Conservation (phyloP, 2,888 invertebrate genomes). For the Calameuta pallipes region DNA sequence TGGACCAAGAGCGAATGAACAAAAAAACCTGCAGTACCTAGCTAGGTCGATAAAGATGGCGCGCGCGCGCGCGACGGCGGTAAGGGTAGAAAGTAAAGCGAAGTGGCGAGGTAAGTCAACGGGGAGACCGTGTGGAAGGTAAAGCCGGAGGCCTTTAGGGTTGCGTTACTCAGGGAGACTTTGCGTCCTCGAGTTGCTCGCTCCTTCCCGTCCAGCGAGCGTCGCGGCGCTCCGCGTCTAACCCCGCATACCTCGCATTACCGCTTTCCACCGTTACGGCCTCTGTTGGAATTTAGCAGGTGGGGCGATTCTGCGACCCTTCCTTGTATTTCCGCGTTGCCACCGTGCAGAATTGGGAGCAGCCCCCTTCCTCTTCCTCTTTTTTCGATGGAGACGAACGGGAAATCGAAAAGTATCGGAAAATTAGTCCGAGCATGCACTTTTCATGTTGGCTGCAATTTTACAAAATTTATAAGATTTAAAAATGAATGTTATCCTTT, state of each 20-base stretch:
- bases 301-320: too few species aligned
- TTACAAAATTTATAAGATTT: too few species aligned
- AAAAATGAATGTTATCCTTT: not conserved
- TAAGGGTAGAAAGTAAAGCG: slow-evolving; percentile 25
- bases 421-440: too few species aligned
- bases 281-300: too few species aligned
- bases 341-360: too few species aligned
- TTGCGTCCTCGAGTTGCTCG: slow-evolving; percentile 3
- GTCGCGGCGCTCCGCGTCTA: not conserved
- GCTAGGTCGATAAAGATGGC: slow-evolving; percentile 48
- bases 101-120: slow-evolving; percentile 20
- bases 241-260: not conserved
- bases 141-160: slow-evolving; percentile 12
- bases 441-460: too few species aligned
- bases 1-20: not conserved
- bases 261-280: not conserved
- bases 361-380: too few species aligned
- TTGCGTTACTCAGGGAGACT: slow-evolving; percentile 34
- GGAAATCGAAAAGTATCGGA: too few species aligned
- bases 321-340: too few species aligned
- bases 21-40: slow-evolving; percentile 34
- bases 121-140: slow-evolving; percentile 6
- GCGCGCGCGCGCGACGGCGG: slow-evolving; percentile 16
- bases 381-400: too few species aligned
- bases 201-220: slow-evolving; percentile 20